Conservation (phyloP, 1,140 invertebrate genomes). For the Apis cerana region DNA sequence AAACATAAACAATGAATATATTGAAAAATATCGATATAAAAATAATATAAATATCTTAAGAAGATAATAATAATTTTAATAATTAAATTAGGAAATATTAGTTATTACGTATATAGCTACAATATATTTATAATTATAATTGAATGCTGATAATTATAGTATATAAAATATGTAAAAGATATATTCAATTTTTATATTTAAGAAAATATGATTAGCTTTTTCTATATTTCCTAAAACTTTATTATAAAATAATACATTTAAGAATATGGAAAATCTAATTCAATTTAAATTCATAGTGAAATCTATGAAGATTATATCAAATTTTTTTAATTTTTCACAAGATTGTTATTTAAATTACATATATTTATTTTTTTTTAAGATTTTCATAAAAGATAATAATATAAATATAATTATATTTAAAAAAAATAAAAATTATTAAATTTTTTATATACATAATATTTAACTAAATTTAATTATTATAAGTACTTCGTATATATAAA, state of each 20-base stretch:
- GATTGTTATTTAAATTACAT: neutral
- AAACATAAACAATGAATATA: neutral
- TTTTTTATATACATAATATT: neutral
- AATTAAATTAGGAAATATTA: neutral
- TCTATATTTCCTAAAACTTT: neutral
- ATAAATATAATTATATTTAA: neutral
- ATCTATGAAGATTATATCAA: neutral
- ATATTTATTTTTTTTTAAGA: neutral
- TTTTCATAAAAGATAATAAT: neutral
- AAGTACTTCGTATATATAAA: neutral
- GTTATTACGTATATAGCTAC: neutral
- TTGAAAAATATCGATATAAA: neutral
- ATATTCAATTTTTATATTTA: too few species aligned
- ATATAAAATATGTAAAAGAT: too few species aligned
- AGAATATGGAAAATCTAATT: neutral
- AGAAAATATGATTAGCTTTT: too few species aligned
- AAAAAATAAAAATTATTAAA: neutral
- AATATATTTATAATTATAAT: too few species aligned
- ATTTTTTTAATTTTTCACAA: neutral
- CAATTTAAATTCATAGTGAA: neutral
- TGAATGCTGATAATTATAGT: too few species aligned
- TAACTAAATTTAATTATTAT: too few species aligned
- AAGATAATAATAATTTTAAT: neutral
- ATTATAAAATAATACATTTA: neutral
- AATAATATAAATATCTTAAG: neutral